These are phyloP conservation scores for Proctacanthus coquilletti DNA, from an alignment of 1,140 invertebrate genomes.

Conservation along the genomic window DNA sequence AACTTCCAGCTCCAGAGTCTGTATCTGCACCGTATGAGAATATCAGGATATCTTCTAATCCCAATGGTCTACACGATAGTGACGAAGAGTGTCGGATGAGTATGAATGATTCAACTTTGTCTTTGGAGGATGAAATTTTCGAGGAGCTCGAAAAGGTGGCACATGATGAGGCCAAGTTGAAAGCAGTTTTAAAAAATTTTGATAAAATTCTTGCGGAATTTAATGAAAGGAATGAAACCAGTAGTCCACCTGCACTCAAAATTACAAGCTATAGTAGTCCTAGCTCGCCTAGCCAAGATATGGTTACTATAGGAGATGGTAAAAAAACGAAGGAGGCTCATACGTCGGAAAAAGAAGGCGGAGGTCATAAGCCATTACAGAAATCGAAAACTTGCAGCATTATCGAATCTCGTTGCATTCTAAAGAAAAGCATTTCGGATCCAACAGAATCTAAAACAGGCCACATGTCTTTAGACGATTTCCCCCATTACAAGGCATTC, in stretches of 20 bases:
- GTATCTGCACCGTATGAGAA: constrained; percentile 1
- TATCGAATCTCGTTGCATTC: constrained; percentile 42
- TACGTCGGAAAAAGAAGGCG: too few relatives aligned
- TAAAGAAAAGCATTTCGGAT: constrained; percentile 30
- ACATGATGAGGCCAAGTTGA: constrained; percentile 37
- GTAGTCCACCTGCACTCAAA: constrained; percentile 9
- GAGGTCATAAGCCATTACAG: constrained; percentile 30
- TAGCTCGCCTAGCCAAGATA: too few relatives aligned
- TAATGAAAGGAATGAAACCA: constrained; percentile 29
- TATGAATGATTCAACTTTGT: constrained; percentile 20
- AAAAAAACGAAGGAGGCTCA: too few relatives aligned
- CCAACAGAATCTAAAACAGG: constrained; percentile 19
- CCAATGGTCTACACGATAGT: constrained; percentile 14
- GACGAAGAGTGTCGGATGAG: constrained; percentile 17
- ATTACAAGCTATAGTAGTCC: neutral
- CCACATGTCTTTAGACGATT: constrained; percentile 8
- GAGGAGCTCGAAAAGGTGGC: constrained; percentile 30
- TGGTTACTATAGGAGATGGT: too few relatives aligned
- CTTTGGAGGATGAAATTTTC: constrained; percentile 27
- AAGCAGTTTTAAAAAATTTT: constrained; percentile 44
- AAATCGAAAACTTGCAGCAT: constrained; percentile 46
- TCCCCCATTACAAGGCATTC: constrained; percentile 32
- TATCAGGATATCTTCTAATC: constrained; percentile 1
- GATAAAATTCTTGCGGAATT: constrained; percentile 39
- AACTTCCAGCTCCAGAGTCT: constrained; percentile 5